phyloP scores from a whole-genome alignment of 35 echinoderm and acorn worm genomes.

The Nesometra sesokonis region DNA sequence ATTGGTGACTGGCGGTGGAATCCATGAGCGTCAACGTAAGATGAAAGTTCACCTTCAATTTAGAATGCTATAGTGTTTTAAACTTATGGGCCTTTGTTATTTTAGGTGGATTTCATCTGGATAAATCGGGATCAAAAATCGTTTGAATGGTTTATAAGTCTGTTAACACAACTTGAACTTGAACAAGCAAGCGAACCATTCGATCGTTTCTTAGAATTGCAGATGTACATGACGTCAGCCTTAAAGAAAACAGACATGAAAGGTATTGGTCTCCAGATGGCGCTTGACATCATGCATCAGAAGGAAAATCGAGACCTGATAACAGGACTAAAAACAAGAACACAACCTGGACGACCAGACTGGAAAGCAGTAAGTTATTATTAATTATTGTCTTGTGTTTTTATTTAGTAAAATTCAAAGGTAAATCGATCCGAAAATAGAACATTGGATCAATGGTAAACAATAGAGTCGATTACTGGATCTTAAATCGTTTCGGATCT shows the following conservation, averaged over 20 bases:
- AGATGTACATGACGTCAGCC: constrained; percentile 97
- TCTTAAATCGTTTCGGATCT: too few relatives aligned
- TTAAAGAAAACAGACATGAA: constrained; percentile 95
- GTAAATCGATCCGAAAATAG: too few relatives aligned
- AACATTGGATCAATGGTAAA: too few relatives aligned
- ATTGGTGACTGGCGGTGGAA: too few relatives aligned
- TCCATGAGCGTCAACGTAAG: too few relatives aligned
- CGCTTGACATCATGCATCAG: constrained; percentile 89
- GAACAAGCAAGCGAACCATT: constrained; percentile 76
- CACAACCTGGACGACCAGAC: constrained; percentile 87
- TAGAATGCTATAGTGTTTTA: too few relatives aligned
- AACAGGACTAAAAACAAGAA: constrained; percentile 91
- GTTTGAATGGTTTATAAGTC: constrained; percentile 95
- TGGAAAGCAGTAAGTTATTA: constrained; percentile 77
- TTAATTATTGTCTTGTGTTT: too few relatives aligned
- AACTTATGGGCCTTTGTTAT: neutral
- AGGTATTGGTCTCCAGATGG: constrained; percentile 97
- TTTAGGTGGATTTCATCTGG: constrained; percentile 97
- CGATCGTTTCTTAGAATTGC: constrained; percentile 85
- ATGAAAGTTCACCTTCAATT: too few relatives aligned
- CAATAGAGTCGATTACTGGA: too few relatives aligned
- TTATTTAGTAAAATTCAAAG: neutral
- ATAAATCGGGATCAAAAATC: constrained; percentile 94
- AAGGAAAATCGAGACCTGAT: constrained; percentile 88
- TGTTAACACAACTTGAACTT: constrained; percentile 83